phyloP scores from a whole-genome alignment of 1,140 invertebrate species.

The Drosophila santomea region DNA sequence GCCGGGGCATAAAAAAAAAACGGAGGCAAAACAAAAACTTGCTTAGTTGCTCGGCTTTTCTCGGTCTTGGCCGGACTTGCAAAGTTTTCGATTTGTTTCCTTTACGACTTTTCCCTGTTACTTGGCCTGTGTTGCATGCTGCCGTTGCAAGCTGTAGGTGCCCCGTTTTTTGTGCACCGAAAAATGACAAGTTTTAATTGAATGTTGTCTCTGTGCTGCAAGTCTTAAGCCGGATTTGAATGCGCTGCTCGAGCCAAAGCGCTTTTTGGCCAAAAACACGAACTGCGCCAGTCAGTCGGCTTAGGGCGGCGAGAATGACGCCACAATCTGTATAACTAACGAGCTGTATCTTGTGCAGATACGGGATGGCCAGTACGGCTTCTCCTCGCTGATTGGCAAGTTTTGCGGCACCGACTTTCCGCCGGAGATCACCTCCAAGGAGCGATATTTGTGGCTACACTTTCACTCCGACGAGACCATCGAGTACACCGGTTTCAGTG shows the following conservation, averaged over 20 bases:
- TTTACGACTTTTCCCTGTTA: conserved; percentile 35
- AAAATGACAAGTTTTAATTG: conserved; percentile 73
- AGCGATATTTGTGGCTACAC: conserved; percentile 92
- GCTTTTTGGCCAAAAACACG: conserved; percentile 12
- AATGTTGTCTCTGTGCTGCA: conserved; percentile 59
- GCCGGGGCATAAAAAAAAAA: conserved; percentile 2
- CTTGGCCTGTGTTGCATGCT: neutral
- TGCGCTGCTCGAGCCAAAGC: conserved; percentile 14
- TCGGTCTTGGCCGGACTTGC: conserved; percentile 11
- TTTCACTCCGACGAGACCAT: conserved; percentile 95
- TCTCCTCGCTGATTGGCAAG: conserved; percentile 88
- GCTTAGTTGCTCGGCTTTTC: conserved; percentile 34
- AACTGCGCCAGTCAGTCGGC: neutral
- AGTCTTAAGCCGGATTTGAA: conserved; percentile 46
- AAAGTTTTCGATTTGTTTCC: conserved; percentile 63
- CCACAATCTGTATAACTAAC: neutral
- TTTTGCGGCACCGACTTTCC: conserved; percentile 93
- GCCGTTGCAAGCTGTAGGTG: no score
- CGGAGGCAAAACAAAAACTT: conserved; percentile 31
- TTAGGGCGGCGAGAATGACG: neutral
- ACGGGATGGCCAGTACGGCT: conserved; percentile 93
- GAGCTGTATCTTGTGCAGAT: conserved; percentile 62
- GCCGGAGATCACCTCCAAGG: conserved; percentile 90
- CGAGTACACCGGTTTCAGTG: conserved; percentile 92
- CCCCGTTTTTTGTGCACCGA: conserved; percentile 17